Base-by-base conservation (phyloP, 2,797 vertebrate species). In the Micromesistius poutassou region DNA sequence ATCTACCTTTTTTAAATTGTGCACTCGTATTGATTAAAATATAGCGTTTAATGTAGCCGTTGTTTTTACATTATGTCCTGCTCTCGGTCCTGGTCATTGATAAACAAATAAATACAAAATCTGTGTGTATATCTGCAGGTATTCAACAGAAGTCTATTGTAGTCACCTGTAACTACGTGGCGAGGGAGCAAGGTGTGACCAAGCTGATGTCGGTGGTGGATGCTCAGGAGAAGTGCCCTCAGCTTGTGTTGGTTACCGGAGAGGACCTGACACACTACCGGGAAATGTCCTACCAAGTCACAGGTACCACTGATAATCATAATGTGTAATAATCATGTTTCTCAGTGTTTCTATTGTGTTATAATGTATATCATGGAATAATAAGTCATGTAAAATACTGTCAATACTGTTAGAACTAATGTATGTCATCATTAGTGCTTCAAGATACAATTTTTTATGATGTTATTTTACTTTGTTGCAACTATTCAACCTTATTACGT, bases 131-230 rank as follows among this genome's bases (percentile, higher is more conserved):
- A 50, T 22, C 46, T 40, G n/a, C 31, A 95, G 97, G 96, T 5
- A 91, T 98, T 81, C 96, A 96, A 14, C 96, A 98, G 90, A 98
- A 98, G 84, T 89, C 83, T 83, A 79, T 96, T 12, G 89, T 98
- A 1, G 95, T 98, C 81, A 98, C 97, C 46, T 97, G 95, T 83
- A 98, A 98, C 87, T 98, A 98, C 46, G 93, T 96, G 91, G 97
- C 97, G 30, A 94, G 97, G 76, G 91, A 92, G 72, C 85, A 79
- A 10, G 96, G 97, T 0, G 87, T 98, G 72, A 93, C 90, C 76
- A 98, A 98, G 83, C 76, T 95, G 81, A 97, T 96, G 95, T 92
- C 79, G 62, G 87, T 98, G 19, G 92, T 83, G 77, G 93, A 94
- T 6, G 96, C 97, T 0, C 94, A 92, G 83, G 94, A 96, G 84